phyloP scores from a whole-genome alignment of 2,888 invertebrate species.

The Phyto melanocephala region DNA sequence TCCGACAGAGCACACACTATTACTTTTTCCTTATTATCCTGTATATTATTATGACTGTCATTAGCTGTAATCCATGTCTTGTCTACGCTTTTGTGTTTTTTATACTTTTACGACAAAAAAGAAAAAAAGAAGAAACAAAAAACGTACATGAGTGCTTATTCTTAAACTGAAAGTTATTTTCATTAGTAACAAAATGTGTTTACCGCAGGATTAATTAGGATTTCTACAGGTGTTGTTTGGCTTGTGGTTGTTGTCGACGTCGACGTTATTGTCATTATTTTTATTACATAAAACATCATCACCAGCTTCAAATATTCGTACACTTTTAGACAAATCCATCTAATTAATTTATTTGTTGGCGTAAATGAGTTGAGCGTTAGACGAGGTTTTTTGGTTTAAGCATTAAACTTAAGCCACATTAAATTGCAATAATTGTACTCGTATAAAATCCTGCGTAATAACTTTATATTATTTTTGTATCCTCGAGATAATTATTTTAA shows the following conservation, averaged over 20 bases:
- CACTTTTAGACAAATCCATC: slow-evolving; percentile 60
- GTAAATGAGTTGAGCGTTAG: slow-evolving; percentile 3
- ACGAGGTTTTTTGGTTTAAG: background rate
- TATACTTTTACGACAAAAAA: background rate
- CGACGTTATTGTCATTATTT: slow-evolving; percentile 47
- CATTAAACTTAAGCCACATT: background rate
- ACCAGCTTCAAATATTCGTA: background rate
- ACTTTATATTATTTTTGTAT: background rate
- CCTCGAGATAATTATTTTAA: slow-evolving; percentile 26
- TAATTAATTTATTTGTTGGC: slow-evolving; percentile 66
- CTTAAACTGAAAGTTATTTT: background rate
- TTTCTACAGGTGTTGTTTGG: slow-evolving; percentile 62
- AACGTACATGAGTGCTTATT: background rate
- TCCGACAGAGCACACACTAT: too few species aligned
- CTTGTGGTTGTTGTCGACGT: slow-evolving; percentile 56
- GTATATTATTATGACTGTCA: slow-evolving; percentile 26
- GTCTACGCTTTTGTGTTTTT: background rate
- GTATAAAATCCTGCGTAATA: background rate
- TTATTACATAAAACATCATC: slow-evolving; percentile 13
- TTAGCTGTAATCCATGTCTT: slow-evolving; percentile 33
- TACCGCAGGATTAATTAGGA: slow-evolving; percentile 61
- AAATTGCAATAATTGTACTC: background rate
- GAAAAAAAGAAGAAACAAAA: background rate
- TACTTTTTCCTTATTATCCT: slow-evolving; percentile 10
- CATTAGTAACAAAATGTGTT: slow-evolving; percentile 45